These are phyloP conservation scores for Epistrophe grossulariae DNA, from an alignment of 2,888 invertebrate species.

Conservation along the genomic window DNA sequence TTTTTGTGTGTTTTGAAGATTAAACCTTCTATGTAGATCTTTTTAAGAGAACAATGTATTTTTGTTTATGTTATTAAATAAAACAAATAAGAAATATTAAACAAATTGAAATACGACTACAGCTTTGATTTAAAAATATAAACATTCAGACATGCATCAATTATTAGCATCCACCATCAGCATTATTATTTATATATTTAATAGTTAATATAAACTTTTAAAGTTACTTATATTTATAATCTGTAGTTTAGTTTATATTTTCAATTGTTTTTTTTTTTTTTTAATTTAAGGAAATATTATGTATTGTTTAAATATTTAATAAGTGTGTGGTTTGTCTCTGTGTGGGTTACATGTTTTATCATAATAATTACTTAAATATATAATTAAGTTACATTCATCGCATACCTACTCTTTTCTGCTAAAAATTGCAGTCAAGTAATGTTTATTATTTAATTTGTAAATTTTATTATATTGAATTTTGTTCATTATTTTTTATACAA, in stretches of 20 bases:
- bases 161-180: conserved; percentile 67
- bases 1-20: conserved; percentile 29
- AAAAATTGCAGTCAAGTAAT: conserved; percentile 39
- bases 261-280: conserved; percentile 5
- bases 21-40: conserved; percentile 45
- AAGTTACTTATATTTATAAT: conserved; percentile 51
- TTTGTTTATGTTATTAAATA: conserved; percentile 33
- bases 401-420: conserved; percentile 42
- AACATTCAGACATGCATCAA: conserved; percentile 62
- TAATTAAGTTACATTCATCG: conserved; percentile 74
- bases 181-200: conserved; percentile 42
- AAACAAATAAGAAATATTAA: conserved; percentile 49
- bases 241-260: conserved; percentile 36
- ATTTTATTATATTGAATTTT: conserved; percentile 31
- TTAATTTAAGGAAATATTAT: conserved; percentile 66
- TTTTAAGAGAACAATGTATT: conserved; percentile 60
- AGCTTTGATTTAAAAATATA: conserved; percentile 43
- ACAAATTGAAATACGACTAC: conserved; percentile 67
- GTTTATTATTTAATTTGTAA: conserved; percentile 30
- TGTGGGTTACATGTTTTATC: conserved; percentile 14
- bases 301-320: conserved; percentile 62
- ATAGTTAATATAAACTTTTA: conserved; percentile 60
- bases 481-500: conserved; percentile 48
- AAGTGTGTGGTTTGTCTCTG: conserved; percentile 56
- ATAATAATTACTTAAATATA: conserved; percentile 60